Evolutionary conservation across 2,797 vertebrate genomes (phyloP).

Genomic region (Limnodromus scolopaceus): DNA sequence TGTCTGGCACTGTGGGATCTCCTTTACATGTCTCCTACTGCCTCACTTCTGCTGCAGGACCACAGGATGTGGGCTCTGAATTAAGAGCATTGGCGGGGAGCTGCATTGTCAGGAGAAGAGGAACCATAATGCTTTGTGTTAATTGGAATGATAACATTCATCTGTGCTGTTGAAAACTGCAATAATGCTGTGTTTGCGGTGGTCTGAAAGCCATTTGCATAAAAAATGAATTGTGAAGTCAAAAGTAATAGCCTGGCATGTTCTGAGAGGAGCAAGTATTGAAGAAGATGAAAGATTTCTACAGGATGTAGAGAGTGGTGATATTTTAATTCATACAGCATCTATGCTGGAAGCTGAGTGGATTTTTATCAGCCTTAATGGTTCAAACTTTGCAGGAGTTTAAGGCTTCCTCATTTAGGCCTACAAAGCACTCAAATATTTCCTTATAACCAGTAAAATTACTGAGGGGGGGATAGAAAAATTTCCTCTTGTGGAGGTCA

Average conservation of each 20-base stretch:
- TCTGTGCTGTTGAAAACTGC: neutral
- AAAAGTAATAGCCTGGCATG: slow-evolving; percentile 4
- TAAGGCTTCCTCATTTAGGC: neutral
- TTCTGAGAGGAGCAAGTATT: neutral
- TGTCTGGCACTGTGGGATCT: neutral
- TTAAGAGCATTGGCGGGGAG: neutral
- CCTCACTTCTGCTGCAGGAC: neutral
- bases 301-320: neutral
- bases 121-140: neutral
- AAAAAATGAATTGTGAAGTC: slow-evolving; percentile 2
- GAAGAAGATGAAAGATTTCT: slow-evolving; percentile 19
- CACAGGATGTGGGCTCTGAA: neutral
- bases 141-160: neutral
- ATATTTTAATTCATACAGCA: slow-evolving; percentile 23
- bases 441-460: neutral
- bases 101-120: neutral
- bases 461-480: neutral
- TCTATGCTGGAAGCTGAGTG: neutral
- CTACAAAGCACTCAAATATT: neutral
- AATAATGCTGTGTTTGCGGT: neutral
- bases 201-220: neutral
- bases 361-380: neutral
- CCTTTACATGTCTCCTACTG: neutral
- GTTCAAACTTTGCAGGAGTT: neutral
- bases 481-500: neutral